Conservation (phyloP, 2,113 vertebrate species). For the rabbit (Oryctolagus cuniculus) region DNA sequence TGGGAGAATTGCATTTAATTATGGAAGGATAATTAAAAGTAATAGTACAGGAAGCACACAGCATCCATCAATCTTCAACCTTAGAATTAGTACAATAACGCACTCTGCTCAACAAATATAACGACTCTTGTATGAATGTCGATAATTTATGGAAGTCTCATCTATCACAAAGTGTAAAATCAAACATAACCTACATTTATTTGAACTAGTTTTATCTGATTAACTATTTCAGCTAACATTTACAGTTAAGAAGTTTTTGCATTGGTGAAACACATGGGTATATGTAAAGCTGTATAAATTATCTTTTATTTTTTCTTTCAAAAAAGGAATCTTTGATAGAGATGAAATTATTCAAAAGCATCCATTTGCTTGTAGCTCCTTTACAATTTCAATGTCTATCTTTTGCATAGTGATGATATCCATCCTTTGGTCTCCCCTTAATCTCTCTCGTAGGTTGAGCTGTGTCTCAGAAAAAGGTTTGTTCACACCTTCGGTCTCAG, state of each 20-base stretch:
- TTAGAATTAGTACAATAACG: background rate
- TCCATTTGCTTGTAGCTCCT: background rate
- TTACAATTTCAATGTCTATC: background rate
- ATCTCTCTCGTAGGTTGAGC: background rate
- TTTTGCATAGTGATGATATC: background rate
- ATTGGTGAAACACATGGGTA: background rate
- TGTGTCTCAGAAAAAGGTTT: accelerated
- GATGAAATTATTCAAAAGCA: background rate
- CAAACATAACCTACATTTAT: background rate
- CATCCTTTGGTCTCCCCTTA: background rate
- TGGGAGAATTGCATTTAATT: background rate
- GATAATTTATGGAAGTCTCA: background rate
- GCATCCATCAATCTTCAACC: background rate
- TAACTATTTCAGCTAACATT: background rate
- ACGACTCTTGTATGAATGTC: background rate
- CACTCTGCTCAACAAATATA: background rate
- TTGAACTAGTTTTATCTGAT: background rate
- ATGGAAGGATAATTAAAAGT: background rate
- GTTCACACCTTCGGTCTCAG: no score
- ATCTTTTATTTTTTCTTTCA: background rate
- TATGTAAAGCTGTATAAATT: background rate
- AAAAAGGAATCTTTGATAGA: background rate
- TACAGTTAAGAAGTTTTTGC: background rate
- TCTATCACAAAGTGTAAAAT: background rate
- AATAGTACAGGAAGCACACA: background rate